These are phyloP conservation scores for Probaryconus sp. DNA, from an alignment of 1,140 invertebrate genomes.

Conservation along the genomic window DNA sequence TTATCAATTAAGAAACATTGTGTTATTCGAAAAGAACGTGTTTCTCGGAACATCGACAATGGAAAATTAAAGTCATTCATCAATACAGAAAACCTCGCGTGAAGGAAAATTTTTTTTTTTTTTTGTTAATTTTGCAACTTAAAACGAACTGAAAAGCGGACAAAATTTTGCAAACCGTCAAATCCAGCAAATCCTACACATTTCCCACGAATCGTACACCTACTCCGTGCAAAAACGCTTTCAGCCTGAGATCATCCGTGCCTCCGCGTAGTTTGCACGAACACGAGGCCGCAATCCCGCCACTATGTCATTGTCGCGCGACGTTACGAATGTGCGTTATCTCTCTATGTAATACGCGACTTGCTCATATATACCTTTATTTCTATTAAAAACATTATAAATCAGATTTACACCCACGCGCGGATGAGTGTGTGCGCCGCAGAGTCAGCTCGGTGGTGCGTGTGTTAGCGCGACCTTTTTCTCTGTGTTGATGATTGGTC, in stretches of 20 bases:
- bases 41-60: too few species aligned
- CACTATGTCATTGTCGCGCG: constrained; percentile 71
- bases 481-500: constrained; percentile 23
- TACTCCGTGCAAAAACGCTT: constrained; percentile 20
- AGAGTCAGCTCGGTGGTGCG: constrained; percentile 29
- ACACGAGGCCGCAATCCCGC: constrained; percentile 60
- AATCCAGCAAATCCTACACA: constrained; percentile 47
- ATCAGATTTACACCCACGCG: constrained; percentile 67
- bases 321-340: constrained; percentile 63
- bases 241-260: background rate
- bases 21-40: too few species aligned
- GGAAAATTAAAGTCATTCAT: too few species aligned
- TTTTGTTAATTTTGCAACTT: too few species aligned
- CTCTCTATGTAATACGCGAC: constrained; percentile 57
- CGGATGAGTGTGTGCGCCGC: constrained; percentile 47
- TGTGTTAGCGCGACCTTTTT: constrained; percentile 24
- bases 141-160: too few species aligned
- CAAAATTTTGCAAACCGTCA: too few species aligned
- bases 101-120: too few species aligned
- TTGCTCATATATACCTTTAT: constrained; percentile 62
- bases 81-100: too few species aligned
- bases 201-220: constrained; percentile 57
- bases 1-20: constrained; percentile 32
- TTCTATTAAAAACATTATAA: constrained; percentile 73
- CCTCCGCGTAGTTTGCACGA: constrained; percentile 15